These are phyloP conservation scores for Bactericera cockerelli DNA, from an alignment of 1,140 invertebrate species.

Conservation along the genomic window DNA sequence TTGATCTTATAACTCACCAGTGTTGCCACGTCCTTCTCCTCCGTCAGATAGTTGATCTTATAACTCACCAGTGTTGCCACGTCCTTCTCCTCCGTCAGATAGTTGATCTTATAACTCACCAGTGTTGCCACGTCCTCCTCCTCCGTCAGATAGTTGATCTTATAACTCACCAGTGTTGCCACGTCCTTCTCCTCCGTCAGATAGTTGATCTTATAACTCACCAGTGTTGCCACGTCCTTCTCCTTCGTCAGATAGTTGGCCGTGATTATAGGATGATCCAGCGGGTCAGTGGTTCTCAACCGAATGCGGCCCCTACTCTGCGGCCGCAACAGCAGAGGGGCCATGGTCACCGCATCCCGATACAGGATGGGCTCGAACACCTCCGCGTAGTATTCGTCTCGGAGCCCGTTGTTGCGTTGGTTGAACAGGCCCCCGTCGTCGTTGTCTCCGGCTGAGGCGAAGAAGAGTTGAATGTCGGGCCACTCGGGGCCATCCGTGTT, in stretches of 20 bases:
- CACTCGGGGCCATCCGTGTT: slow-evolving; percentile 43
- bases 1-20: no score
- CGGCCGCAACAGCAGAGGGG: slow-evolving; percentile 50
- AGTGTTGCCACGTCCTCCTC: no score
- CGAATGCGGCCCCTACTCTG: slow-evolving; percentile 50
- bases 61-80: no score
- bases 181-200: no score
- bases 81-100: no score
- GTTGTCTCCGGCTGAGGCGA: slow-evolving; percentile 49
- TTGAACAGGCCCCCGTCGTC: slow-evolving; percentile 57
- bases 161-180: no score
- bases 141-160: no score
- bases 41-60: no score
- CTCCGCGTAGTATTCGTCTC: slow-evolving; percentile 45
- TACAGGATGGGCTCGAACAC: slow-evolving; percentile 50
- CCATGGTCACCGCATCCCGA: slow-evolving; percentile 43
- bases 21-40: no score
- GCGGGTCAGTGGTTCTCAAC: slow-evolving; percentile 45
- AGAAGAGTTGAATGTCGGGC: slow-evolving; percentile 62
- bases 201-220: slow-evolving; percentile 31
- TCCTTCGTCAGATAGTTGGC: slow-evolving; percentile 62
- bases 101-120: no score
- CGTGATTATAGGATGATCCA: slow-evolving; percentile 55
- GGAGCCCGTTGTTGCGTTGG: slow-evolving; percentile 45
- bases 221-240: slow-evolving; percentile 47